phyloP scores from a whole-genome alignment of 2,888 invertebrate genomes.

The Diachrysia chrysitis region DNA sequence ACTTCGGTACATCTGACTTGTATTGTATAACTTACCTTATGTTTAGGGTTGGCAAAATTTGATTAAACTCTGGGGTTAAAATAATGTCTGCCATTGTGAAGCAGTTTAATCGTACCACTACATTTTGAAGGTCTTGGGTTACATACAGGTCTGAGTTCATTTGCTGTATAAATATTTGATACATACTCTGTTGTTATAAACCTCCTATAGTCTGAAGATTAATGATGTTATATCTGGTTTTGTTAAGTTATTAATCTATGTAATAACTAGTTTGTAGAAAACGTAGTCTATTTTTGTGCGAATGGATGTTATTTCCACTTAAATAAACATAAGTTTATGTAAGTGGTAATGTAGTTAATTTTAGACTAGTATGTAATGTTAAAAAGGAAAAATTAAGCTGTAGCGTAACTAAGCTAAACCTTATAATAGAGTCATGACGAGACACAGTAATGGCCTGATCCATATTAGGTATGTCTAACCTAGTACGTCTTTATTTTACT shows the following conservation, averaged over 20 bases:
- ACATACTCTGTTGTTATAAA: not conserved
- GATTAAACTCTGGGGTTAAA: slow-evolving; percentile 30
- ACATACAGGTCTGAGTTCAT: not conserved
- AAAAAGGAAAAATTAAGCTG: no score
- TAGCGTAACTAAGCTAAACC: no score
- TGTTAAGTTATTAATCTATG: not conserved
- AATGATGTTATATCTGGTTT: not conserved
- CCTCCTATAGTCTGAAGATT: not conserved
- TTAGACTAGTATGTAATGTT: no score
- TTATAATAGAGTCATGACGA: no score
- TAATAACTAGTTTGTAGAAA: no score
- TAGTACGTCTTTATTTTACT: no score
- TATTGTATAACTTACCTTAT: slow-evolving; percentile 28
- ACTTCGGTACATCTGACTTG: not conserved
- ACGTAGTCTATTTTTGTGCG: no score
- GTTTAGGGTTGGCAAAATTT: slow-evolving; percentile 30
- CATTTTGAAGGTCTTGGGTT: slow-evolving; percentile 1
- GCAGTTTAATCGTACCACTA: not conserved
- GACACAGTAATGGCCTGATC: no score
- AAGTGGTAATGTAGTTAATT: no score
- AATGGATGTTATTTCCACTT: no score
- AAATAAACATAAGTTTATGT: no score
- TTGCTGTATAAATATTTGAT: slow-evolving; percentile 1
- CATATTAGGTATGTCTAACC: no score
- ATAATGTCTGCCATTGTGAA: slow-evolving; percentile 27